Percentiles rank a stretch among this genome's conserved stretches.
These are phyloP conservation scores for Lasioglossum albipes DNA, from an alignment of 1,140 invertebrate genomes.

Conservation along the genomic window DNA sequence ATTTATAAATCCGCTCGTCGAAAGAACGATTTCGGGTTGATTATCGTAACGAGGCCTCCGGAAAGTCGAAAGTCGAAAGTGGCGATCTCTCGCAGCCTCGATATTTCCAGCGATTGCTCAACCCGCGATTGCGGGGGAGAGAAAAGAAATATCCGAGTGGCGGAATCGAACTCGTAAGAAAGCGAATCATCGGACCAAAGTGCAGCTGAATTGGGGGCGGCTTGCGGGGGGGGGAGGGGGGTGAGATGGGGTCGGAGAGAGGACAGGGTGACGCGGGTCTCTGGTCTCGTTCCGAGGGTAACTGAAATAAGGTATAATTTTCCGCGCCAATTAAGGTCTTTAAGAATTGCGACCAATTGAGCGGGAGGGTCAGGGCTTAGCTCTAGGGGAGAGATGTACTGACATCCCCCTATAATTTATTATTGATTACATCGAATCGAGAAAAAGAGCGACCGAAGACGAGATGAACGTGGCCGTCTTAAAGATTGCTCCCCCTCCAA, in stretches of 20 bases:
- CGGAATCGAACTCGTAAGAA: conserved; percentile 50
- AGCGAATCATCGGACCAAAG: conserved; percentile 43
- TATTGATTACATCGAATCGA: conserved; percentile 80
- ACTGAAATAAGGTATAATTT: conserved; percentile 80
- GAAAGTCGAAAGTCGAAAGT: conserved; percentile 10
- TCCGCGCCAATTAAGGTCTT: conserved; percentile 81
- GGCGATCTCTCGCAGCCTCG: conserved; percentile 6
- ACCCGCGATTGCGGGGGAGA: neutral
- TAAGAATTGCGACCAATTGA: conserved; percentile 81
- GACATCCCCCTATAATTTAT: conserved; percentile 79
- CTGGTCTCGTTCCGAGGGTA: conserved; percentile 62
- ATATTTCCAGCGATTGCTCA: conserved; percentile 48
- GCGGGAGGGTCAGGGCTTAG: conserved; percentile 78
- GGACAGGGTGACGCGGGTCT: conserved; percentile 19
- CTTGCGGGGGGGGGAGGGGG: conserved; percentile 6
- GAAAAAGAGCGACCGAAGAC: conserved; percentile 63
- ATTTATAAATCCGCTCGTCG: conserved; percentile 1
- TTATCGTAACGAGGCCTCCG: neutral
- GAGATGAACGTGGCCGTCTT: conserved; percentile 5
- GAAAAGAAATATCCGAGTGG: conserved; percentile 58
- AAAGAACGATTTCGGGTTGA: neutral
- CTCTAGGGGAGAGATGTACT: conserved; percentile 76
- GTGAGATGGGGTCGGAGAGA: conserved; percentile 25
- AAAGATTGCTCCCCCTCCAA: neutral
- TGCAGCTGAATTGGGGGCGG: conserved; percentile 23